These are phyloP conservation scores for Rhadinocentrus ornatus DNA, from an alignment of 2,797 vertebrate genomes.

Conservation along the genomic window DNA sequence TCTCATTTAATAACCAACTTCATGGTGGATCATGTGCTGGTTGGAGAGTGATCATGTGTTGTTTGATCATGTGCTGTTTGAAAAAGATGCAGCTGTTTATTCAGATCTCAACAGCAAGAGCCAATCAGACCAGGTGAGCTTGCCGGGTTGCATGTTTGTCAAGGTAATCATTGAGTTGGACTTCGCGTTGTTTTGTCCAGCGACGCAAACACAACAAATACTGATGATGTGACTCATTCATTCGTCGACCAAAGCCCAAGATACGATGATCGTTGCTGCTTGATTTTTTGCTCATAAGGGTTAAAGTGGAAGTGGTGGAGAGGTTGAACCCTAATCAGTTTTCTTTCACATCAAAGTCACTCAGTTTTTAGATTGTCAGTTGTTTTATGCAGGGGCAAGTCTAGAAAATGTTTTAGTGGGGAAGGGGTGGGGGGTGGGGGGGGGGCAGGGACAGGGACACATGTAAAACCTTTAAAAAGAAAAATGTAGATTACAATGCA, in stretches of 20 bases:
- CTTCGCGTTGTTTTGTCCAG: too few species aligned
- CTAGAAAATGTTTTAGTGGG: too few species aligned
- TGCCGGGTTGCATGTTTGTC: not conserved
- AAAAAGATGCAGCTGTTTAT: slow-evolving; percentile 38
- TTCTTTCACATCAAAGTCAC: too few species aligned
- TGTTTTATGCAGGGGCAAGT: too few species aligned
- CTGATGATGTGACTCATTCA: not conserved
- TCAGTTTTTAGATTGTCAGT: too few species aligned
- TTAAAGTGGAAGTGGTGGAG: not conserved
- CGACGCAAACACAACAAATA: not conserved
- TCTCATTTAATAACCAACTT: slow-evolving; percentile 79
- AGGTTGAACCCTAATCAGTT: not conserved
- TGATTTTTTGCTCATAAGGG: not conserved
- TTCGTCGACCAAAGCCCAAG: not conserved
- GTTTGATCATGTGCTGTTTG: slow-evolving; percentile 74
- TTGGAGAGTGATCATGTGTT: slow-evolving; percentile 68
- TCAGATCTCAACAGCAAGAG: slow-evolving; percentile 31
- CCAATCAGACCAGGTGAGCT: slow-evolving; percentile 29
- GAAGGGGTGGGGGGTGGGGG: too few species aligned
- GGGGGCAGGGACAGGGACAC: too few species aligned
- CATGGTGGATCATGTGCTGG: slow-evolving; percentile 75
- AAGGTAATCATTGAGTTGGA: not conserved
- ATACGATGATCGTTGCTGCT: not conserved
- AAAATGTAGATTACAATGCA: too few species aligned
- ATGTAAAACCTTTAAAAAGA: too few species aligned